Evolutionary conservation across 2,797 vertebrate species (phyloP).

Genomic region (Channallabes apus): DNA sequence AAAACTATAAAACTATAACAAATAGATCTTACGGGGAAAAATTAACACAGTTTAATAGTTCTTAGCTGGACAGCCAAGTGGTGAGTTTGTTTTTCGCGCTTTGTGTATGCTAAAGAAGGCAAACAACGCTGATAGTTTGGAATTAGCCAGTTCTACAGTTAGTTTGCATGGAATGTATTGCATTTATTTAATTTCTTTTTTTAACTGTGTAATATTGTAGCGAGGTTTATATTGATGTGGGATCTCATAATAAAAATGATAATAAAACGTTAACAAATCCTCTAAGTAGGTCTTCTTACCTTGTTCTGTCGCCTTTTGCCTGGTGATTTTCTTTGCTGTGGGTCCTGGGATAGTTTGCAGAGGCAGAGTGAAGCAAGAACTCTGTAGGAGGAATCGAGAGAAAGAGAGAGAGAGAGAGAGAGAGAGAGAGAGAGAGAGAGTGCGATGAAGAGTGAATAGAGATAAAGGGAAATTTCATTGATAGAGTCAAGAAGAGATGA

Average conservation of each 20-base stretch:
- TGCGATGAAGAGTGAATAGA: neutral
- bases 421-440: constrained; percentile 4
- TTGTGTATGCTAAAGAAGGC: too few relatives aligned
- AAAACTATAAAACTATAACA: too few relatives aligned
- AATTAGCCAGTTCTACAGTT: neutral
- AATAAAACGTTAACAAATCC: neutral
- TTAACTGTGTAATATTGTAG: neutral
- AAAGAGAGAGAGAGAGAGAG: constrained; percentile 13
- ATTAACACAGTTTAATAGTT: too few relatives aligned
- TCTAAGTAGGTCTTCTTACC: constrained; percentile 5
- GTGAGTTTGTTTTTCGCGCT: neutral
- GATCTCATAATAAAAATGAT: neutral
- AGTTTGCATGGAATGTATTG: neutral
- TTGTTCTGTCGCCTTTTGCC: neutral
- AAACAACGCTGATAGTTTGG: too few relatives aligned
- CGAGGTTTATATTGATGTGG: neutral
- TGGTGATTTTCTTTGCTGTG: constrained; percentile 3
- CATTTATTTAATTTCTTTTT: neutral
- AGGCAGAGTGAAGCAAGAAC: constrained; percentile 24
- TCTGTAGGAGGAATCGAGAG: constrained; percentile 17
- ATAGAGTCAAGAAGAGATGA: neutral
- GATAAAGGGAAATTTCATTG: neutral
- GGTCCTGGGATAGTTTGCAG: constrained; percentile 39
- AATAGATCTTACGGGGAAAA: neutral
- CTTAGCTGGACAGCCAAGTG: neutral